Percentiles rank a stretch among this genome's conserved stretches.
These are phyloP conservation scores for Maniola hyperantus DNA, from an alignment of 2,888 invertebrate genomes.

Conservation along the genomic window DNA sequence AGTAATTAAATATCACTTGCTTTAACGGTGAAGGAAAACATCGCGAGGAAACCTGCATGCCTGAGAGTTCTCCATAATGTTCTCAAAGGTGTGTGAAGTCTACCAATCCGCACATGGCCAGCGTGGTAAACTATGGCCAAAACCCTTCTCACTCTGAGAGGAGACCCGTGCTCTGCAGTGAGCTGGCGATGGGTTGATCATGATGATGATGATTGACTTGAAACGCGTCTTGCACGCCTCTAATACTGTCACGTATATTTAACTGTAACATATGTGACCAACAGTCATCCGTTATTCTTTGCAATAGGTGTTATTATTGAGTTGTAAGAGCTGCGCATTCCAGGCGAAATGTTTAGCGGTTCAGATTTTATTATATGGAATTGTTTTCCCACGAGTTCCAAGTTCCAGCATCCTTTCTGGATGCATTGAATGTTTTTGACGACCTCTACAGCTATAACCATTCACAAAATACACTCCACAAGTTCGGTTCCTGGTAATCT, in stretches of 20 bases:
- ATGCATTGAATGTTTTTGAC: slow-evolving; percentile 6
- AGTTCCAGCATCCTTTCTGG: slow-evolving; percentile 6
- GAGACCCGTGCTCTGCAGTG: too few relatives aligned
- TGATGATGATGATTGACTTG: too few relatives aligned
- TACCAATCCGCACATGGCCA: too few relatives aligned
- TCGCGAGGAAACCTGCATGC: too few relatives aligned
- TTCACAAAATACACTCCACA: not conserved
- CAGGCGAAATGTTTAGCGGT: slow-evolving; percentile 52
- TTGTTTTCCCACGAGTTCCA: slow-evolving; percentile 68
- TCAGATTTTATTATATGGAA: slow-evolving; percentile 68
- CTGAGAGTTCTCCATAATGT: too few relatives aligned
- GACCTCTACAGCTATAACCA: slow-evolving; percentile 2
- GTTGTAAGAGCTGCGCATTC: slow-evolving; percentile 50
- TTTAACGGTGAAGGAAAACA: too few relatives aligned
- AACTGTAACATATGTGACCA: slow-evolving; percentile 35
- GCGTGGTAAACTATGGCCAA: too few relatives aligned
- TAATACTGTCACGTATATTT: slow-evolving; percentile 22
- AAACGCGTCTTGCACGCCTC: slow-evolving; percentile 18
- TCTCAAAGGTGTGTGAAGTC: too few relatives aligned
- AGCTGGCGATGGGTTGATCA: too few relatives aligned
- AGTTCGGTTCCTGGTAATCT: not conserved
- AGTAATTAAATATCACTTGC: too few relatives aligned
- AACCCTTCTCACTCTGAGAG: too few relatives aligned
- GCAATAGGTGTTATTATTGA: slow-evolving; percentile 44
- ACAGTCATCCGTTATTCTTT: slow-evolving; percentile 44